Conservation (phyloP, 2,797 vertebrate genomes). For the Thaleichthys pacificus region DNA sequence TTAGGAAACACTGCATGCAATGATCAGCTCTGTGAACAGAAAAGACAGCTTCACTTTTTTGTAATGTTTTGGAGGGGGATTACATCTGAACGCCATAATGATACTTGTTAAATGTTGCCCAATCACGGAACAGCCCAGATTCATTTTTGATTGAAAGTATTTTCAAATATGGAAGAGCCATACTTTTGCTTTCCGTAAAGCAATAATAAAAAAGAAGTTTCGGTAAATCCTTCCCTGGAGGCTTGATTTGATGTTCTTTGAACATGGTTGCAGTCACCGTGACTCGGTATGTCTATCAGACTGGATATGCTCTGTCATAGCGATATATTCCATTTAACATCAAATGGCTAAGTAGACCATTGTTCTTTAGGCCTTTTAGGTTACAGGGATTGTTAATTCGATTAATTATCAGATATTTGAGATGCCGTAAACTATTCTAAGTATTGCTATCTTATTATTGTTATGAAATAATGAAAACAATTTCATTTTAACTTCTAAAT, state of each 20-base stretch:
- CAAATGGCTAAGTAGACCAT: neutral
- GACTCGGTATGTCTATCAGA: neutral
- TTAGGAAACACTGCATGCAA: constrained; percentile 13
- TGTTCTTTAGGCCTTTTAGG: no score
- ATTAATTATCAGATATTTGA: no score
- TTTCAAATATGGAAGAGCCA: neutral
- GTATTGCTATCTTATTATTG: no score
- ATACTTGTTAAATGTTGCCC: neutral
- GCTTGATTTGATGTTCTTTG: neutral
- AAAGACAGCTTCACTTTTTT: neutral
- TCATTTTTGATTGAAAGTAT: neutral
- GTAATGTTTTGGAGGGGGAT: no score
- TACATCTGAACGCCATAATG: neutral
- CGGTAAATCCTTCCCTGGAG: neutral
- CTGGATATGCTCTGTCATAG: neutral
- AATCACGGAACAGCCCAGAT: neutral
- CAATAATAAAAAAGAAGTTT: neutral
- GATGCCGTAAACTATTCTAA: no score
- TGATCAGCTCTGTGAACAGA: neutral
- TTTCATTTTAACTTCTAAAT: no score
- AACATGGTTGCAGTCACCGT: constrained; percentile 10
- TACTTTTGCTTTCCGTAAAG: neutral
- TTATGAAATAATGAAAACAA: no score
- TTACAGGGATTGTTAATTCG: no score
- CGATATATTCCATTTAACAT: neutral